phyloP scores from a whole-genome alignment of 1,140 invertebrate genomes.

The Ips nitidus region DNA sequence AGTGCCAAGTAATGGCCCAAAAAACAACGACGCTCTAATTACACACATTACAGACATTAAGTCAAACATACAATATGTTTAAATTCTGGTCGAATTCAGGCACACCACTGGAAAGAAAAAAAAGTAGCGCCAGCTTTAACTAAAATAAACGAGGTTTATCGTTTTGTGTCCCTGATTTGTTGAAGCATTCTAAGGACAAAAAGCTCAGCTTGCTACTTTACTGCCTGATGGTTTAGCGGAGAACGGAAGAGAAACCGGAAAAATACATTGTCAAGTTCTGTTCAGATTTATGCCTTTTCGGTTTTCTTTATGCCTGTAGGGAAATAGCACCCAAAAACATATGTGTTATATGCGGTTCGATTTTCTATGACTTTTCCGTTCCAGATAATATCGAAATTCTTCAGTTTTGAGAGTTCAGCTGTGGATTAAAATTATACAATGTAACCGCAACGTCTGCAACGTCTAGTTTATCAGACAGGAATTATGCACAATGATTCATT shows the following conservation, averaged over 20 bases:
- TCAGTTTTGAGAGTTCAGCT: too few species aligned
- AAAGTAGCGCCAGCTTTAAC: conserved; percentile 7
- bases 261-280: conserved; percentile 17
- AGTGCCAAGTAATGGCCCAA: background rate
- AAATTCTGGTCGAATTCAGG: background rate
- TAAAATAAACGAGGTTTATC: conserved; percentile 21
- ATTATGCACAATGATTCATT: background rate
- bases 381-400: too few species aligned
- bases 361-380: too few species aligned
- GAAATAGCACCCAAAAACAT: too few species aligned
- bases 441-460: too few species aligned
- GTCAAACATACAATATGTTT: too few species aligned
- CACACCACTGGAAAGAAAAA: conserved; percentile 1
- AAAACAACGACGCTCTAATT: too few species aligned
- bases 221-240: conserved; percentile 3
- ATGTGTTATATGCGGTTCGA: too few species aligned
- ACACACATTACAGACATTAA: too few species aligned
- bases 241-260: conserved; percentile 5
- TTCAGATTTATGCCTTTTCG: conserved; percentile 16
- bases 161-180: conserved; percentile 16
- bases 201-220: conserved; percentile 13
- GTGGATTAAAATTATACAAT: too few species aligned
- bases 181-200: conserved; percentile 13
- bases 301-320: background rate
- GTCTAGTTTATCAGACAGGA: too few species aligned